phyloP scores from a whole-genome alignment of 53 echinoderm and acorn worm species.

The Pentamera pediparva region DNA sequence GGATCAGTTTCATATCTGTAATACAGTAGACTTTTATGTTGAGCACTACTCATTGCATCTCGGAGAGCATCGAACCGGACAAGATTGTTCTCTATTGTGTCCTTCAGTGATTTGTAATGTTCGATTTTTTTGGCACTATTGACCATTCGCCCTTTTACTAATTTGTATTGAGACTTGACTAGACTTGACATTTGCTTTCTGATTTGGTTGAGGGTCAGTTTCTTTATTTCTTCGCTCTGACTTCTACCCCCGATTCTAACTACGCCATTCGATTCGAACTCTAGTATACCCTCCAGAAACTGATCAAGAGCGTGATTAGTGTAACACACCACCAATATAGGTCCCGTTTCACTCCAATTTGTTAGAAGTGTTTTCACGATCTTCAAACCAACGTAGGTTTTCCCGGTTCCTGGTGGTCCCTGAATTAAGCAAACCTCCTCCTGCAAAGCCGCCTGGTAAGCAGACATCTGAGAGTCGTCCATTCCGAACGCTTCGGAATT shows the following conservation, averaged over 20 bases:
- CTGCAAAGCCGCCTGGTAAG: slow-evolving; percentile 61
- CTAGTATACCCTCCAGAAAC: slow-evolving; percentile 65
- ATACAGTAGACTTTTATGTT: not conserved
- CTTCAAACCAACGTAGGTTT: slow-evolving; percentile 72
- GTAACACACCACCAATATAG: slow-evolving; percentile 77
- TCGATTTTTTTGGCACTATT: not conserved
- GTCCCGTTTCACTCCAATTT: slow-evolving; percentile 18
- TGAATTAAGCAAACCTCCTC: slow-evolving; percentile 66
- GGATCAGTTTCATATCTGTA: no score
- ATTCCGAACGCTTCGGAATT: slow-evolving; percentile 23
- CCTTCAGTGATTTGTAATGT: not conserved
- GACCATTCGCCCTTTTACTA: not conserved
- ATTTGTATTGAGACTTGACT: slow-evolving; percentile 9
- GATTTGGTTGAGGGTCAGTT: slow-evolving; percentile 50
- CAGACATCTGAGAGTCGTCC: slow-evolving; percentile 63
- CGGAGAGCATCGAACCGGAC: not conserved
- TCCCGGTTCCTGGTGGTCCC: slow-evolving; percentile 87
- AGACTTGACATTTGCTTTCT: no score
- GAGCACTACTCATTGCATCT: not conserved
- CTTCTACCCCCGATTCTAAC: slow-evolving; percentile 86
- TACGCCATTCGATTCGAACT: slow-evolving; percentile 46
- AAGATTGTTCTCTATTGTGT: not conserved
- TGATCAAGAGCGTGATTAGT: slow-evolving; percentile 91
- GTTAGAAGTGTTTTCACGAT: slow-evolving; percentile 55
- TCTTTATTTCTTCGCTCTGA: slow-evolving; percentile 59